Conservation (phyloP, 2,113 vertebrate species). For the Corythornis cristatus region DNA sequence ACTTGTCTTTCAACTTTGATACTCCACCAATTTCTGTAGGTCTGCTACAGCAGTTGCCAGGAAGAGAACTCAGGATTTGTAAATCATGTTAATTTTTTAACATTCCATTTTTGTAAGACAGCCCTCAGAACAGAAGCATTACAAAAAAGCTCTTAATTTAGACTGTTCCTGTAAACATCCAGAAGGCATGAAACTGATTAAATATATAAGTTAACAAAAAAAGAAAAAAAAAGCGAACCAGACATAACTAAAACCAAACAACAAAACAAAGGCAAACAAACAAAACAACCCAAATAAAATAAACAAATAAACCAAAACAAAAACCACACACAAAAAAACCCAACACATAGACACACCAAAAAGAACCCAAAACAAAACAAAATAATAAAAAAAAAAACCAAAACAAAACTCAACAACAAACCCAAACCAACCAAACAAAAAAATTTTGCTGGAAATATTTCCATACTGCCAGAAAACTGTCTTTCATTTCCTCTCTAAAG, state of each 20-base stretch:
- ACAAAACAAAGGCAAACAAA: too few relatives aligned
- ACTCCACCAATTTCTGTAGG: rapidly evolving
- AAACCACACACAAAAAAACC: too few relatives aligned
- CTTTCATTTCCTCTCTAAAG: not conserved
- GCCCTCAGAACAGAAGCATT: not conserved
- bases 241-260: too few relatives aligned
- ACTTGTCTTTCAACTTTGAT: not conserved
- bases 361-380: not conserved
- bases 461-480: not conserved
- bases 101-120: not conserved
- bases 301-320: too few relatives aligned
- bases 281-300: too few relatives aligned
- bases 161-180: not conserved
- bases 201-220: not conserved
- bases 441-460: not conserved
- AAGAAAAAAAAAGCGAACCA: not conserved
- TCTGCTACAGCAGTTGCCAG: not conserved
- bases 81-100: not conserved
- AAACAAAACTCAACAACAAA: too few relatives aligned
- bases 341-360: too few relatives aligned
- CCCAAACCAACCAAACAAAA: too few relatives aligned
- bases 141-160: not conserved
- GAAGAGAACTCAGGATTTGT: not conserved
- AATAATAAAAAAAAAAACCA: too few relatives aligned
- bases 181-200: not conserved